Percentiles rank a stretch among this genome's conserved stretches.
Conservation (phyloP, 2,888 invertebrate genomes). For the Cosmia pyralina region DNA sequence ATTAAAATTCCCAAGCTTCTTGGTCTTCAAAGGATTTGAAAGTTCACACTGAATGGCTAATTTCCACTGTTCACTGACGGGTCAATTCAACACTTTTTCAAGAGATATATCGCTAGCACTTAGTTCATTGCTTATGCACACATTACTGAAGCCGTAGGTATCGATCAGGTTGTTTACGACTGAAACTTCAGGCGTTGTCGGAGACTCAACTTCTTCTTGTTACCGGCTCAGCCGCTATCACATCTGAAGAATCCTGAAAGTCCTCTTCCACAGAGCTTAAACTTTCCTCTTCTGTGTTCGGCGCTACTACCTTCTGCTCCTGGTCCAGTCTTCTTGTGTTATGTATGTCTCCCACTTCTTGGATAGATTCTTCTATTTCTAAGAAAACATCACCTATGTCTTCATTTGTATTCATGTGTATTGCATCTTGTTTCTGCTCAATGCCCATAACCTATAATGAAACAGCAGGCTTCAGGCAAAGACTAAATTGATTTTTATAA, state of each 20-base stretch:
- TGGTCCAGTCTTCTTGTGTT: not conserved
- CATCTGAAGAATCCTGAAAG: not conserved
- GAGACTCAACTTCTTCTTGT: not conserved
- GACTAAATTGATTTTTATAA: too few species aligned
- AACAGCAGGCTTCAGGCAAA: too few species aligned
- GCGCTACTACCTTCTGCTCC: not conserved
- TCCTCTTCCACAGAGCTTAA: not conserved
- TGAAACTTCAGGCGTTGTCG: not conserved
- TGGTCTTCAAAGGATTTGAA: not conserved
- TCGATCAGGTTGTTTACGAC: not conserved
- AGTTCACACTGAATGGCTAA: not conserved
- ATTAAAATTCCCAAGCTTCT: not conserved
- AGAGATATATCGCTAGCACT: not conserved
- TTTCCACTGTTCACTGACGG: not conserved
- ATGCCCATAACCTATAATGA: too few species aligned
- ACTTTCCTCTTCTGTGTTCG: too few species aligned
- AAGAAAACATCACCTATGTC: too few species aligned
- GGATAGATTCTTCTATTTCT: too few species aligned
- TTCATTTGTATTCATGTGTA: too few species aligned
- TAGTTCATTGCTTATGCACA: not conserved
- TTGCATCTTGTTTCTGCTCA: too few species aligned
- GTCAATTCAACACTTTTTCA: not conserved
- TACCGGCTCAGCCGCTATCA: not conserved
- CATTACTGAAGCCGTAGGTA: not conserved
- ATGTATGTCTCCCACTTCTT: not conserved